Evolutionary conservation across 92 coral and sea anemone species (phyloP).

Genomic region (Heliopora coerulea): DNA sequence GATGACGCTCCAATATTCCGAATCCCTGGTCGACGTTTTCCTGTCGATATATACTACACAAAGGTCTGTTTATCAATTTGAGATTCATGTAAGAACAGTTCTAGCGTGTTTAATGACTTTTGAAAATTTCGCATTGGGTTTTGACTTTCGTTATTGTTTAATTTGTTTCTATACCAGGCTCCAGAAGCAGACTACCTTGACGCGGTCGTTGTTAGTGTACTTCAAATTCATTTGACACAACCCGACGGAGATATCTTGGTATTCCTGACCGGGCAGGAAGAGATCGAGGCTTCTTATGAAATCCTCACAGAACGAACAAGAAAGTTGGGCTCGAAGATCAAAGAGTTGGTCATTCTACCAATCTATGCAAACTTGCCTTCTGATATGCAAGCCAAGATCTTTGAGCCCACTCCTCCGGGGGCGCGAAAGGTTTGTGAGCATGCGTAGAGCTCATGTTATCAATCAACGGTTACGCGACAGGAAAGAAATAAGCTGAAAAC

Average conservation of each 20-base stretch:
- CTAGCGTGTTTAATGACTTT: no score
- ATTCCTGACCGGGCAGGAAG: conserved; percentile 96
- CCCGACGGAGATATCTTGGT: conserved; percentile 90
- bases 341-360: conserved; percentile 87
- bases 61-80: no score
- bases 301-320: conserved; percentile 89
- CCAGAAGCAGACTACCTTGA: conserved; percentile 99
- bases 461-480: no score
- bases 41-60: conserved; percentile 94
- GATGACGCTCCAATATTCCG: conserved; percentile 99
- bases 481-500: no score
- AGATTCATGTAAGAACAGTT: no score
- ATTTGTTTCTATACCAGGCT: conserved; percentile 66
- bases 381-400: conserved; percentile 95
- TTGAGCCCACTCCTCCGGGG: conserved; percentile 99
- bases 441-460: no score
- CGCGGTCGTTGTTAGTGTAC: conserved; percentile 93
- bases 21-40: conserved; percentile 98
- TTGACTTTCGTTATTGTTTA: no score
- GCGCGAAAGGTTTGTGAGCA: conserved; percentile 99
- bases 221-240: conserved; percentile 97
- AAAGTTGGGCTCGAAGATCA: conserved; percentile 94
- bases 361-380: conserved; percentile 97
- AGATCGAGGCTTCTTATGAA: conserved; percentile 92
- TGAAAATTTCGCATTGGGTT: no score